phyloP scores from a whole-genome alignment of 2,888 invertebrate species.

The Muscina levida region DNA sequence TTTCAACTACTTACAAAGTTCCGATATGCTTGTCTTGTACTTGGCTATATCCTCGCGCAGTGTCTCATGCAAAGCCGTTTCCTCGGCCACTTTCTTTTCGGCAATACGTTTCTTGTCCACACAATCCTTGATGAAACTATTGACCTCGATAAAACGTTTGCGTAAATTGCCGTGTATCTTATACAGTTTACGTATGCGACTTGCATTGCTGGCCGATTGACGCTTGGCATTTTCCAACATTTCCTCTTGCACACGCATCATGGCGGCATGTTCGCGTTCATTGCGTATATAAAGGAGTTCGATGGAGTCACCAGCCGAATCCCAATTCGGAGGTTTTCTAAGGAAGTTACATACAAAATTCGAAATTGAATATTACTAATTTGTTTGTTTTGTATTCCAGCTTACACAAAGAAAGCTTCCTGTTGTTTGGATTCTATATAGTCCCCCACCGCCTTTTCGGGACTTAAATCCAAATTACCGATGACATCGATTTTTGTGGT shows the following conservation, averaged over 20 bases:
- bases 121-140: slow-evolving; percentile 78
- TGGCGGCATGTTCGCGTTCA: slow-evolving; percentile 75
- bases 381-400: background rate
- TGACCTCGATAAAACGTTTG: slow-evolving; percentile 77
- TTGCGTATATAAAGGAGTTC: slow-evolving; percentile 76
- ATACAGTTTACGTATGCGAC: slow-evolving; percentile 74
- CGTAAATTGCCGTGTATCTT: slow-evolving; percentile 73
- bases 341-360: background rate
- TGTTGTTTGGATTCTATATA: slow-evolving; percentile 76
- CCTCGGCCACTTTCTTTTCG: slow-evolving; percentile 73
- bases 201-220: slow-evolving; percentile 72
- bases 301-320: slow-evolving; percentile 76
- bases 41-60: slow-evolving; percentile 71
- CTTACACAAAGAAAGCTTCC: slow-evolving; percentile 76
- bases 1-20: slow-evolving; percentile 54
- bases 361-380: background rate
- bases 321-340: slow-evolving; percentile 79
- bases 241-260: slow-evolving; percentile 74
- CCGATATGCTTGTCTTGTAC: slow-evolving; percentile 68
- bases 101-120: slow-evolving; percentile 75
- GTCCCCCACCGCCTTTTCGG: slow-evolving; percentile 75
- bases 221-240: slow-evolving; percentile 74
- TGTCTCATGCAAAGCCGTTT: slow-evolving; percentile 72
- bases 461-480: slow-evolving; percentile 76
- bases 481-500: slow-evolving; percentile 77